phyloP scores from a whole-genome alignment of 2,113 vertebrate species.

The Malurus melanocephalus region DNA sequence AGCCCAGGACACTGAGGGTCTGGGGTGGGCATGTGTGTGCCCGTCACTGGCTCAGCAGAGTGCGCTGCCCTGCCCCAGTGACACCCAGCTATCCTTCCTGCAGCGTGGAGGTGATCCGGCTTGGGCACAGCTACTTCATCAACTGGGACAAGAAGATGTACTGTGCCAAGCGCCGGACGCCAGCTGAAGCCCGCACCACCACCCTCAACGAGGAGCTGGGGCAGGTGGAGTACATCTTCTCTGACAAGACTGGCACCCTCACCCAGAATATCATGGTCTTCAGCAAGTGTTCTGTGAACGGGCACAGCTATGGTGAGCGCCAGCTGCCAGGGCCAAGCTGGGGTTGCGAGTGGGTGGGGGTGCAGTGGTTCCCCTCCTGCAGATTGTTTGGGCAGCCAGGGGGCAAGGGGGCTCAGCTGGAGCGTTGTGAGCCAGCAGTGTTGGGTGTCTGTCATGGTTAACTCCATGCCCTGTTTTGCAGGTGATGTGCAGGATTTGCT shows the following conservation, averaged over 20 bases:
- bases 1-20: neutral
- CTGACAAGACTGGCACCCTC: slow-evolving; percentile 91
- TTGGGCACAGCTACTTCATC: slow-evolving; percentile 95
- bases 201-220: slow-evolving; percentile 92
- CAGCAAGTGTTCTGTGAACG: slow-evolving; percentile 89
- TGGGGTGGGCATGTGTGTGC: neutral
- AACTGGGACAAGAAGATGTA: slow-evolving; percentile 96
- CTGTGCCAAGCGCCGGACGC: slow-evolving; percentile 78
- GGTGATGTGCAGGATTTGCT: slow-evolving; percentile 81
- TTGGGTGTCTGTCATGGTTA: neutral
- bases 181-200: slow-evolving; percentile 88
- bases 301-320: slow-evolving; percentile 79
- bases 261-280: slow-evolving; percentile 96
- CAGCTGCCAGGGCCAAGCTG: rapidly evolving
- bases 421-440: rapidly evolving
- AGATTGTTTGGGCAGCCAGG: neutral
- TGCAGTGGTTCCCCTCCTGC: neutral
- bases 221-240: slow-evolving; percentile 95
- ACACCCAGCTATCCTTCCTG: neutral
- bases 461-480: neutral
- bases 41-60: neutral
- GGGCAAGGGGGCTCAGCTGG: neutral
- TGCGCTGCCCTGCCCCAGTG: neutral
- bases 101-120: slow-evolving; percentile 92
- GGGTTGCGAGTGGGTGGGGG: neutral